Evolutionary conservation across 64 coral and sea anemone species (phyloP), one percentile per base, ranked within the genome.

Genomic region (Exaiptasia diaphana): DNA sequence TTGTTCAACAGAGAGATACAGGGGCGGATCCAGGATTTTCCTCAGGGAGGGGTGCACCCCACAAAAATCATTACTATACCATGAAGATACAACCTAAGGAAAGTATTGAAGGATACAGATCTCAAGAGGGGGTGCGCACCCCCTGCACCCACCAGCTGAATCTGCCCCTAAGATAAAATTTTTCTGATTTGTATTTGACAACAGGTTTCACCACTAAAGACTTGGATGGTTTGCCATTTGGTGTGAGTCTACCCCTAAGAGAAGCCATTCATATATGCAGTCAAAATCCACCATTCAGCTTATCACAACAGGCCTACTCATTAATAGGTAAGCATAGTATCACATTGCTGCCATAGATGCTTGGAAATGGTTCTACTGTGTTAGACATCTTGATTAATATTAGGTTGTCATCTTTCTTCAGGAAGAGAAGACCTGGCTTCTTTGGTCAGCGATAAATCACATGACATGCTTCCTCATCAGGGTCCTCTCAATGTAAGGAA

Each of bases 241-340:
- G 94, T 55, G 84, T 97, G 29, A 79, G 83, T 32, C n/a, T 88
- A 30, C 94, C 94, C 21, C 20, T 97, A 4, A 88, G 75, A 74
- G 89, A 97, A 81, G 89, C 94, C 22, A 83, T 97, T 80, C 88
- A 97, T 18, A 77, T 87, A 20, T 92, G 89, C 79, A 79, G 80
- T 17, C 63, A 56, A 17, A 71, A 89, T 15, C 94, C 94, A 12
- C 85, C 94, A 23, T 77, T 82, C 15, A 71, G 65, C 35, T 80
- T 97, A 15, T 76, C 94, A 7, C 33, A 63, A 29, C 72, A 76
- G 67, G 89, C 89, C 31, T 97, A 91, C 33, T 24, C 75, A 21
- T 73, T 97, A 4, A 97, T 97, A 46, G 94, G 94, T 97, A 78
- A 75, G 31, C 49, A 20, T 4, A 37, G 63, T 68, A 54, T 1